Conservation (phyloP, 1,140 invertebrate species). For the Oryctes rhinoceros region DNA sequence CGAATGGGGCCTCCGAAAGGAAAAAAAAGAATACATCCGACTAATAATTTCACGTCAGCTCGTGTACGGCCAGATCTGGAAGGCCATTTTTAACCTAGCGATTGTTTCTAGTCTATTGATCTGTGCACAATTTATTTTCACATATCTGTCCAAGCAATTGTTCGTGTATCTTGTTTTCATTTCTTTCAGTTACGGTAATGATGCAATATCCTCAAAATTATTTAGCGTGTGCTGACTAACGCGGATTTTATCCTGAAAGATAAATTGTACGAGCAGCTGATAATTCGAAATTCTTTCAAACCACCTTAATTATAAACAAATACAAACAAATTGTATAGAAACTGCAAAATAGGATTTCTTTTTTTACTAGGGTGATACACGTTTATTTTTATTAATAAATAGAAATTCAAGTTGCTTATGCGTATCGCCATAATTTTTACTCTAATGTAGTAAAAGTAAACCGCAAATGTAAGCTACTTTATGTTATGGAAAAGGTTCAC, state of each 20-base stretch:
- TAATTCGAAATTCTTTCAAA: too few relatives aligned
- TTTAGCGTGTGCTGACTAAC: not conserved
- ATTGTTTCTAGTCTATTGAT: conserved; percentile 36
- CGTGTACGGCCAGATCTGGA: conserved; percentile 56
- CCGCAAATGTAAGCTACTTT: too few relatives aligned
- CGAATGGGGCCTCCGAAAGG: not conserved
- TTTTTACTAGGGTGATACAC: too few relatives aligned
- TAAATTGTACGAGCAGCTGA: not conserved
- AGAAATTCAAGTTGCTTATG: too few relatives aligned
- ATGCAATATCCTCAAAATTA: too few relatives aligned
- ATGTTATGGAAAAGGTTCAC: too few relatives aligned
- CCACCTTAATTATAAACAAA: too few relatives aligned
- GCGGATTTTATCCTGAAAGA: not conserved
- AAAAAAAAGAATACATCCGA: not conserved
- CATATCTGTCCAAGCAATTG: conserved; percentile 22
- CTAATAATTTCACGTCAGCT: conserved; percentile 21
- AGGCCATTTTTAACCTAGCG: conserved; percentile 55
- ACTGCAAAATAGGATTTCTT: too few relatives aligned
- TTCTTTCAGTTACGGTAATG: not conserved
- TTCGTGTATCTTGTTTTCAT: not conserved
- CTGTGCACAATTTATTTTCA: not conserved
- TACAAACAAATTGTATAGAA: too few relatives aligned
- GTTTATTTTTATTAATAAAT: too few relatives aligned
- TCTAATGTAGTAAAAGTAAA: too few relatives aligned
- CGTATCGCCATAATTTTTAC: too few relatives aligned